Conservation (phyloP, 1,140 invertebrate species). For the Piezodorus guildinii region DNA sequence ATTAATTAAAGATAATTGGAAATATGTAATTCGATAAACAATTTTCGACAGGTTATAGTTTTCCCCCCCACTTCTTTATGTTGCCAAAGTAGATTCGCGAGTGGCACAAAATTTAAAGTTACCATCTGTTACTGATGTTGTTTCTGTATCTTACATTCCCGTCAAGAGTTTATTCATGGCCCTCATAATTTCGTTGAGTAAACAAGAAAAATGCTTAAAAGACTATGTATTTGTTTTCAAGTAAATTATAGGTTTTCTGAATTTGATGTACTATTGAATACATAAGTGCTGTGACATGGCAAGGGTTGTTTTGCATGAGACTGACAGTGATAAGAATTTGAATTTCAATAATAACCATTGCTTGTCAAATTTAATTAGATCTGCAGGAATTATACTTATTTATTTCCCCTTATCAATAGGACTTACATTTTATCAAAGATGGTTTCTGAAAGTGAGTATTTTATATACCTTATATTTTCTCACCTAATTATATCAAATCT, state of each 20-base stretch:
- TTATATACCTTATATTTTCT: not conserved
- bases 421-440: constrained; percentile 93
- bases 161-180: not conserved
- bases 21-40: too few species aligned
- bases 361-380: constrained; percentile 27
- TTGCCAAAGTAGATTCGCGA: not conserved
- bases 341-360: constrained; percentile 12
- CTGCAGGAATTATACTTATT: constrained; percentile 48
- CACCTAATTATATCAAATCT: not conserved
- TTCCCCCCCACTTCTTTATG: too few species aligned
- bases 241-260: not conserved
- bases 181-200: too few species aligned
- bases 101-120: constrained; percentile 12
- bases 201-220: too few species aligned
- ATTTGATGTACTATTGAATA: not conserved
- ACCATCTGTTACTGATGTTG: constrained; percentile 8
- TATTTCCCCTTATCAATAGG: constrained; percentile 87
- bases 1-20: too few species aligned
- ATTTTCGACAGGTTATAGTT: too few species aligned
- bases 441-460: constrained; percentile 67
- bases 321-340: constrained; percentile 12
- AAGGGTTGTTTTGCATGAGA: constrained; percentile 19
- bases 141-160: not conserved
- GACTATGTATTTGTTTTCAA: too few species aligned
- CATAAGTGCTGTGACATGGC: constrained; percentile 17